Evolutionary conservation across 2,888 invertebrate species (phyloP).

Genomic region (Erebia aethiops): DNA sequence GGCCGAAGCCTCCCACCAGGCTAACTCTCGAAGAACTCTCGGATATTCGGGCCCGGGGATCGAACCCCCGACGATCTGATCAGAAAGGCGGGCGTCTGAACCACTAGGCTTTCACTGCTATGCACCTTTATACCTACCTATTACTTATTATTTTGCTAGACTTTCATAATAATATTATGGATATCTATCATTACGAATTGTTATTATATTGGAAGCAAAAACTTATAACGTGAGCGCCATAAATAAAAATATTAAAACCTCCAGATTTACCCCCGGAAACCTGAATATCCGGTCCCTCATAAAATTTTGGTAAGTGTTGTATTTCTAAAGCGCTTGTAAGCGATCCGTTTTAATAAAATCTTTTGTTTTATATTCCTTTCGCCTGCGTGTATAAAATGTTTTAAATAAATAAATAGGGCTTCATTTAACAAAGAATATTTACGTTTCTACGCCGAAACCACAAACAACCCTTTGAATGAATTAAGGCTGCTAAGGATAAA

Average conservation of each 20-base stretch:
- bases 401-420: slow-evolving; percentile 22
- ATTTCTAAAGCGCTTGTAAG: slow-evolving; percentile 10
- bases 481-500: slow-evolving; percentile 17
- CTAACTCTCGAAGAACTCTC: no score
- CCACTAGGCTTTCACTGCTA: no score
- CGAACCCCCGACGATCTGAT: no score
- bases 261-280: slow-evolving; percentile 11
- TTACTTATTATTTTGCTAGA: no score
- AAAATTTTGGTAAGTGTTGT: slow-evolving; percentile 14
- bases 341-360: slow-evolving; percentile 18
- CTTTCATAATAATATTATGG: no score
- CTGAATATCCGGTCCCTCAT: slow-evolving; percentile 15
- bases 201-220: neutral
- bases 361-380: slow-evolving; percentile 16
- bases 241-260: neutral
- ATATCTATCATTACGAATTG: no score
- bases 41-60: no score
- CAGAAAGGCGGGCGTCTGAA: no score
- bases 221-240: neutral
- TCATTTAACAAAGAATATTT: slow-evolving; percentile 25
- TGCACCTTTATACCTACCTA: no score
- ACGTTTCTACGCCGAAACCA: slow-evolving; percentile 15
- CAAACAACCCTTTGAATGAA: slow-evolving; percentile 26
- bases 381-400: slow-evolving; percentile 6
- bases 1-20: no score